Conservation (phyloP, 2,888 invertebrate genomes). For the Leptothorax acervorum region DNA sequence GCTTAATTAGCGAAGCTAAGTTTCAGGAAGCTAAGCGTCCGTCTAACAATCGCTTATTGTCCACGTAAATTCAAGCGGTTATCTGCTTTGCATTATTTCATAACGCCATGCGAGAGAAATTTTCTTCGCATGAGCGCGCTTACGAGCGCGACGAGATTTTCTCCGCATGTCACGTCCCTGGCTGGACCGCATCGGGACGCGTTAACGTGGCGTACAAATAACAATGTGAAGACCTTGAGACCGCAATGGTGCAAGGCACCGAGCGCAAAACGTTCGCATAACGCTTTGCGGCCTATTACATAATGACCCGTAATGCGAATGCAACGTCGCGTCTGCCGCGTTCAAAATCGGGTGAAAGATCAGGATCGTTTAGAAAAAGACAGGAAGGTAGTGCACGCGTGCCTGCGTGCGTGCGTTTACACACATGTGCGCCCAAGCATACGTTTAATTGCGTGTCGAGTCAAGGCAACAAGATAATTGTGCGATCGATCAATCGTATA, state of each 20-base stretch:
- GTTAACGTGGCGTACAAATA: slow-evolving; percentile 79
- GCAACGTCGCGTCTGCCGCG: slow-evolving; percentile 66
- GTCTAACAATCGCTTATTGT: not conserved
- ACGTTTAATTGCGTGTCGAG: slow-evolving; percentile 58
- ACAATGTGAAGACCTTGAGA: slow-evolving; percentile 82
- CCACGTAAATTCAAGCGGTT: not conserved
- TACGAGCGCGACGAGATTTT: slow-evolving; percentile 57
- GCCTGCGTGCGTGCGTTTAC: not conserved
- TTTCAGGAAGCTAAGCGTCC: slow-evolving; percentile 4
- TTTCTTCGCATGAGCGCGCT: slow-evolving; percentile 26
- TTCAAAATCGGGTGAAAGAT: slow-evolving; percentile 63
- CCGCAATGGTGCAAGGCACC: slow-evolving; percentile 81
- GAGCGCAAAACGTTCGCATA: slow-evolving; percentile 80
- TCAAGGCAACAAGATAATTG: slow-evolving; percentile 62
- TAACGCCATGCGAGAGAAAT: slow-evolving; percentile 19
- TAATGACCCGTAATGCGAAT: slow-evolving; percentile 75
- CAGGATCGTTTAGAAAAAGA: slow-evolving; percentile 59
- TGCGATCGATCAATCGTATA: slow-evolving; percentile 56
- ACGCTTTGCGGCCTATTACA: slow-evolving; percentile 78
- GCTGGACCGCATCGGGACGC: slow-evolving; percentile 73
- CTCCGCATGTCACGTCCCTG: slow-evolving; percentile 72
- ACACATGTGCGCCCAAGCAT: not conserved
- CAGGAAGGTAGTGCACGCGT: not conserved
- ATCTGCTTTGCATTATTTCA: slow-evolving; percentile 23
- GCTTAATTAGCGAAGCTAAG: not conserved